Conservation (phyloP, 1,140 invertebrate genomes). For the Ceratina calcarata region DNA sequence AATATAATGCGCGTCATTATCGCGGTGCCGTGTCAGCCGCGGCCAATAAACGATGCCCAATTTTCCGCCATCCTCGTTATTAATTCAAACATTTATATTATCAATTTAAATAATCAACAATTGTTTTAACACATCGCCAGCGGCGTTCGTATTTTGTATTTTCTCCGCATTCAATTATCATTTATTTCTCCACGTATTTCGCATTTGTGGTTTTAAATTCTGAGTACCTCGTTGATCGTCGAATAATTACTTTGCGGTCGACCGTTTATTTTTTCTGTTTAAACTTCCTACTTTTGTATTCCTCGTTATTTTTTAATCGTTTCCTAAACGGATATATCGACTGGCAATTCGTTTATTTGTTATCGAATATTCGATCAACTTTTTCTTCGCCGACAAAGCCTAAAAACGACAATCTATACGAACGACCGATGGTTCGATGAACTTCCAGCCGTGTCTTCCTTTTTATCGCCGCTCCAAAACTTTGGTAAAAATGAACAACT, state of each 20-base stretch:
- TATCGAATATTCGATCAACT: not conserved
- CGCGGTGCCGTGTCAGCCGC: constrained; percentile 31
- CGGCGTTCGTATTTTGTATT: no score
- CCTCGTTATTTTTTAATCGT: no score
- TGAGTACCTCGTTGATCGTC: not conserved
- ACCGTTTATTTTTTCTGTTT: no score
- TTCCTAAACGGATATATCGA: no score
- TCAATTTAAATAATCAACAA: not conserved
- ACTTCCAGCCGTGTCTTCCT: not conserved
- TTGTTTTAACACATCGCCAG: not conserved
- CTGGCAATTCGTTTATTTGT: not conserved
- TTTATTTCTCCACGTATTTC: no score
- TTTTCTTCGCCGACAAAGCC: not conserved
- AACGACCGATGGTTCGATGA: constrained; percentile 7
- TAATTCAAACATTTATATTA: not conserved
- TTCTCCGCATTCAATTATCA: no score
- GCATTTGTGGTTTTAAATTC: not conserved
- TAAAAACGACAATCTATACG: not conserved
- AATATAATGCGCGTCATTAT: constrained; percentile 55
- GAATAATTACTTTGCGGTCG: no score
- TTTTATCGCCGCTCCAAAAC: not conserved
- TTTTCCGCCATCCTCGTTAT: constrained; percentile 10
- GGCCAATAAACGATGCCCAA: not conserved
- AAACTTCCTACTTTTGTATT: not conserved
- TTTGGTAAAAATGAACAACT: not conserved